Evolutionary conservation across 1,140 invertebrate species (phyloP).

Genomic region (Drosophila albomicans): DNA sequence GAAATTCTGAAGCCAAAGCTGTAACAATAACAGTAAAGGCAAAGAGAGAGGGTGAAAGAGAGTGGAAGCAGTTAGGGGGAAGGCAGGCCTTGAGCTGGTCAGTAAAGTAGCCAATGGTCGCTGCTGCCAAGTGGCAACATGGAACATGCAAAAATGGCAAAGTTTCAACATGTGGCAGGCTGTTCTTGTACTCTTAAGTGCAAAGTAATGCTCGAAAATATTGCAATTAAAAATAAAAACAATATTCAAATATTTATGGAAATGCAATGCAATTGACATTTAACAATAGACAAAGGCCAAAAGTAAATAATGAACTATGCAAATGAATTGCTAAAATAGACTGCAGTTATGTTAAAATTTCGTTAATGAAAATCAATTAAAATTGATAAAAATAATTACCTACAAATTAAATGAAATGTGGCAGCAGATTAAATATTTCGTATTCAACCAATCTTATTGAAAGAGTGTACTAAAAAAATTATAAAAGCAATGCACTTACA

Average conservation of each 20-base stretch:
- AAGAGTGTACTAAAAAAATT: too few relatives aligned
- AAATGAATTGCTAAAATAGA: neutral
- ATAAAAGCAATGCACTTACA: too few relatives aligned
- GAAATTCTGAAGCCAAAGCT: conserved; percentile 34
- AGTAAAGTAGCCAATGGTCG: conserved; percentile 65
- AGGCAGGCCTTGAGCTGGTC: conserved; percentile 66
- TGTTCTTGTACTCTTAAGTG: conserved; percentile 38
- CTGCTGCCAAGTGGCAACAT: neutral
- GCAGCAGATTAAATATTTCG: too few relatives aligned
- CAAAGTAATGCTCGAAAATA: conserved; percentile 30
- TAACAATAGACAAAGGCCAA: neutral
- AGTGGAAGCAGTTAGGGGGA: neutral
- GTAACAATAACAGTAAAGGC: conserved; percentile 44
- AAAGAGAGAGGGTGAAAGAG: conserved; percentile 4
- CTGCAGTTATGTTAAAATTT: too few relatives aligned
- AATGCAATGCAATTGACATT: neutral
- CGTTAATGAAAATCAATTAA: too few relatives aligned
- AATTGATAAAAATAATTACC: too few relatives aligned
- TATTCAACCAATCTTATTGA: too few relatives aligned
- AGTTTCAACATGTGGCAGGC: conserved; percentile 13
- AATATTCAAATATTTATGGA: neutral
- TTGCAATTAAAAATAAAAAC: conserved; percentile 3
- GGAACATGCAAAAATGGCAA: conserved; percentile 53
- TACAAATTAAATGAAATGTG: too few relatives aligned
- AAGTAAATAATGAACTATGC: neutral